Base-by-base conservation (phyloP, 2,888 invertebrate genomes). In the Eristalis intricaria region DNA sequence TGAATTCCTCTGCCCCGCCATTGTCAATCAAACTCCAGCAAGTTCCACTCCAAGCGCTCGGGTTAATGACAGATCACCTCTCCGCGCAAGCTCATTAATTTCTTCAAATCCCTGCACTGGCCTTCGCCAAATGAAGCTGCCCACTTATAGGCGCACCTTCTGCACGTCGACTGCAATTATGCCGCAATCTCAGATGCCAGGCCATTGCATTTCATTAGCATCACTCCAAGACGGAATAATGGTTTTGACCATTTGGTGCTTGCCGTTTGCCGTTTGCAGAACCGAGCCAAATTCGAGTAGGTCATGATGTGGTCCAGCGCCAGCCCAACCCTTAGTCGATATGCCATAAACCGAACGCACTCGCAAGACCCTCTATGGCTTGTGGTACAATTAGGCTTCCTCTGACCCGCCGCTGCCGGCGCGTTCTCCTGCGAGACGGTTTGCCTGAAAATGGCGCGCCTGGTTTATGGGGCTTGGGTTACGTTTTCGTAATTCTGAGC, bases 301-400 rank as follows among this genome's bases (percentile, higher is more conserved):
- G 84, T 75, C 84, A 79, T 74, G 35, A 40, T 22, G 40, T 43
- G 19, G 56, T 11, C 22, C 40, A 70, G 71, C 75, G 7, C 22
- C 40, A 70, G 71, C 75, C 81, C 76, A 84, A 80, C 80, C 84
- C 70, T 84, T 80, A 61, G 38, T 10, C 58, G 79, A 69, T 69
- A 40, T 78, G 61, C 66, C 43, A 43, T 61, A 69, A 68, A 32
- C 22, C 7, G 69, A 75, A 64, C 22, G 78, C 64, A 29, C 58
- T 40, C 38, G 38, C 38, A 0, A 61, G 43, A 64, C 11, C 65
- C 65, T 70, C 40, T 70, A 50, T 56, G 61, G 69, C 68, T 63
- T 64, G 22, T 32, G 43, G 8, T 50, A 66, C 71, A 84, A 80
- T 80, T 80, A 80, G 66, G 61, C 60, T 13, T 38, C 73, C 73